Evolutionary conservation across 2,797 vertebrate species (phyloP).

Genomic region (Enteromius treurensis): DNA sequence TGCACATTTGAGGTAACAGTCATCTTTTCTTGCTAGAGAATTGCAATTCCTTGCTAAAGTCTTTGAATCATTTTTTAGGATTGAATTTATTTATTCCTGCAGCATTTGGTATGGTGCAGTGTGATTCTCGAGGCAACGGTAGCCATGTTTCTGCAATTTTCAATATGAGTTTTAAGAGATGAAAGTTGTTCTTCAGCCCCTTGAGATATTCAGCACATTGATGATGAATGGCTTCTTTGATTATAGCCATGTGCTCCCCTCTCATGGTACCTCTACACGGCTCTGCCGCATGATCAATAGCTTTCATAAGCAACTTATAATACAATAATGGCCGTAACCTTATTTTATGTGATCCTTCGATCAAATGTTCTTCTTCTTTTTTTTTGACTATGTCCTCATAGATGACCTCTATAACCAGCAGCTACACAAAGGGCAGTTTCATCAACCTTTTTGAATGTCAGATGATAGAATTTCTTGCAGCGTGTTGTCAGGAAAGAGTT

Average conservation of each 20-base stretch:
- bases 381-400: not conserved
- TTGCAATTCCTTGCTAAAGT: not conserved
- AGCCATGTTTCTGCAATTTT: conserved; percentile 32
- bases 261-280: not conserved
- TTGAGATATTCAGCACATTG: conserved; percentile 40
- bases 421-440: not conserved
- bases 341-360: conserved; percentile 6
- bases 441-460: not conserved
- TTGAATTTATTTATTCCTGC: not conserved
- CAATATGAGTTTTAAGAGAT: conserved; percentile 34
- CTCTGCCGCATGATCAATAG: conserved; percentile 35
- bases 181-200: conserved; percentile 23
- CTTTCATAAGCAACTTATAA: conserved; percentile 31
- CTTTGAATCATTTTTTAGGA: not conserved
- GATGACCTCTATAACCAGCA: not conserved
- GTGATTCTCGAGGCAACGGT: conserved; percentile 18
- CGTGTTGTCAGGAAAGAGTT: not conserved
- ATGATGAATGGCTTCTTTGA: conserved; percentile 43
- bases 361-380: not conserved
- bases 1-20: not conserved
- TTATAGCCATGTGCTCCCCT: conserved; percentile 6
- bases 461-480: not conserved
- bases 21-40: not conserved
- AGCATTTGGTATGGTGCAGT: not conserved
- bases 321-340: conserved; percentile 9